Conservation (phyloP, 2,113 vertebrate genomes). For the Cynocephalus volans region DNA sequence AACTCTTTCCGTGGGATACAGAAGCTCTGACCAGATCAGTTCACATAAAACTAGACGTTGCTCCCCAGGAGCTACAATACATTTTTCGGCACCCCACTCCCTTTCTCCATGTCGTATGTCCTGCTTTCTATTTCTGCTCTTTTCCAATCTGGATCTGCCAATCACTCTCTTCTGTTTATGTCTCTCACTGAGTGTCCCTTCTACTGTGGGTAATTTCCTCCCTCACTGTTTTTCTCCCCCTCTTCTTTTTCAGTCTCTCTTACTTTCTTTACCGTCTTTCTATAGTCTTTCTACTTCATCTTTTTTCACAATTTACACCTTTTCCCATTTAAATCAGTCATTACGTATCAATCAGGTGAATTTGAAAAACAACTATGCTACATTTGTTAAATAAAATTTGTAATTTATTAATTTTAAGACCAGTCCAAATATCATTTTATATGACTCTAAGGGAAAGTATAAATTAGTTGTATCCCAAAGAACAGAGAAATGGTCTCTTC, state of each 20-base stretch:
- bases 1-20: neutral
- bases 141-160: neutral
- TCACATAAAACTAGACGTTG: neutral
- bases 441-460: neutral
- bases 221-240: too few species aligned
- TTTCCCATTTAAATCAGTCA: neutral
- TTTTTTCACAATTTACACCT: neutral
- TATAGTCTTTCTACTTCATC: neutral
- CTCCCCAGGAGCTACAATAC: neutral
- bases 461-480: neutral
- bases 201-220: neutral
- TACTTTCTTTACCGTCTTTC: neutral
- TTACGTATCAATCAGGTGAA: neutral
- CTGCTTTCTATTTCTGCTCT: neutral
- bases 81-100: neutral
- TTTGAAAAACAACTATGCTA: neutral
- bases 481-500: neutral
- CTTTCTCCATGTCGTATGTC: neutral
- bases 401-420: neutral
- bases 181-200: neutral
- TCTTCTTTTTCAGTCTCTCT: neutral
- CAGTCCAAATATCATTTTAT: neutral
- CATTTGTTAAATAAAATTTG: neutral
- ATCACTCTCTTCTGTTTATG: neutral
- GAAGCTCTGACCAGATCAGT: neutral